Conservation (phyloP, 2,797 vertebrate species). For the Bovichtus diacanthus region DNA sequence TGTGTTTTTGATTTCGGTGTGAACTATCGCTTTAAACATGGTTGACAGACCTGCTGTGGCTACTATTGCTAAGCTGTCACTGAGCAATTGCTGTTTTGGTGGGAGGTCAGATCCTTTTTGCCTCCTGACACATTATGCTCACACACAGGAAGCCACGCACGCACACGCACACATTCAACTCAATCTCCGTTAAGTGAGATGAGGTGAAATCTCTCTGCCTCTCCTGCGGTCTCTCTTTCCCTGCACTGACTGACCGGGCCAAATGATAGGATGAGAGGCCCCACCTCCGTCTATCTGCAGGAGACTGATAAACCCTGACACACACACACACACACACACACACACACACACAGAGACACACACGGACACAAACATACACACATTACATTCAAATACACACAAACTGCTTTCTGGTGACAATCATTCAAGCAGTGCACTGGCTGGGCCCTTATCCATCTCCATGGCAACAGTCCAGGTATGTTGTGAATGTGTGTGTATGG, state of each 20-base stretch:
- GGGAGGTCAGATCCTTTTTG: not conserved
- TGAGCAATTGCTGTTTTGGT: not conserved
- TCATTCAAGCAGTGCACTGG: slow-evolving; percentile 66
- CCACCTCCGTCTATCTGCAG: slow-evolving; percentile 65
- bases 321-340: slow-evolving; percentile 26
- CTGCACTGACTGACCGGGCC: slow-evolving; percentile 58
- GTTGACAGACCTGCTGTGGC: not conserved
- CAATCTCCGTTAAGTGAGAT: slow-evolving; percentile 53
- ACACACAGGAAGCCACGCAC: not conserved
- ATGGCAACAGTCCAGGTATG: slow-evolving; percentile 72
- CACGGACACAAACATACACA: slow-evolving; percentile 11
- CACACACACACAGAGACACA: slow-evolving; percentile 16
- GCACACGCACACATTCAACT: slow-evolving; percentile 30
- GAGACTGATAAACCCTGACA: slow-evolving; percentile 74
- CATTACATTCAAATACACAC: slow-evolving; percentile 26
- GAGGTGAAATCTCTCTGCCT: slow-evolving; percentile 57
- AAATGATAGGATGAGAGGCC: slow-evolving; percentile 64
- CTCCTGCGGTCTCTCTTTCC: slow-evolving; percentile 56
- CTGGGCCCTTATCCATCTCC: slow-evolving; percentile 69
- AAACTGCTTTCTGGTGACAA: slow-evolving; percentile 54
- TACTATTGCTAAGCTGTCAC: not conserved
- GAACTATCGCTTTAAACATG: not conserved
- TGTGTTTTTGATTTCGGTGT: too few species aligned
- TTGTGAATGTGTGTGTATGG: not conserved
- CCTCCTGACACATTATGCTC: not conserved